These are phyloP conservation scores for Lapara coniferarum DNA, from an alignment of 2,888 invertebrate species.

Conservation along the genomic window DNA sequence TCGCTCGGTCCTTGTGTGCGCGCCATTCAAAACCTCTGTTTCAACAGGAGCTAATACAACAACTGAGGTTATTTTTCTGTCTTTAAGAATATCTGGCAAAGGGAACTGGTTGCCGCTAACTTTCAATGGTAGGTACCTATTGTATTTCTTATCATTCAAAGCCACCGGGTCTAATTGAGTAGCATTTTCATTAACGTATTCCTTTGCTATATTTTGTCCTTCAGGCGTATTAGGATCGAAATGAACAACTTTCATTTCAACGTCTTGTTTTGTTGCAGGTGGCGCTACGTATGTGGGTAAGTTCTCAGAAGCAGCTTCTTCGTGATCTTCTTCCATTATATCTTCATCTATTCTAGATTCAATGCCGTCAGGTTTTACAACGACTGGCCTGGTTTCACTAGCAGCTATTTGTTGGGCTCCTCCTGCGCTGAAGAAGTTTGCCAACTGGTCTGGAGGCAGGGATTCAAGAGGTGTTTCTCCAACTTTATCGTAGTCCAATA, in stretches of 20 bases:
- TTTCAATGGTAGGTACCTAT: constrained; percentile 92
- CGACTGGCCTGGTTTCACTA: constrained; percentile 87
- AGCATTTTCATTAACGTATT: constrained; percentile 88
- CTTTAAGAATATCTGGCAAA: constrained; percentile 89
- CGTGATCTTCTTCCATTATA: constrained; percentile 78
- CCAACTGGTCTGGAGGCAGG: constrained; percentile 92
- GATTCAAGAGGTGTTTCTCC: constrained; percentile 93
- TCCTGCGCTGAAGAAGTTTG: constrained; percentile 93
- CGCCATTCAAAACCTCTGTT: constrained; percentile 83
- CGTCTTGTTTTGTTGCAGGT: constrained; percentile 78
- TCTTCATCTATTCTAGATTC: constrained; percentile 76
- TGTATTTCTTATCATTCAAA: constrained; percentile 89
- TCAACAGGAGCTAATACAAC: constrained; percentile 93
- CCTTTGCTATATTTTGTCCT: constrained; percentile 87
- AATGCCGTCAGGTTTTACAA: constrained; percentile 85
- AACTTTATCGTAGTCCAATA: constrained; percentile 94
- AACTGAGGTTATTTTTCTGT: constrained; percentile 91
- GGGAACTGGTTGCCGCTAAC: constrained; percentile 94
- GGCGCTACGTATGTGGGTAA: constrained; percentile 68
- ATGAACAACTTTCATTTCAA: constrained; percentile 93
- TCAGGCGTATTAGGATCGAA: constrained; percentile 90
- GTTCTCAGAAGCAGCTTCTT: constrained; percentile 83
- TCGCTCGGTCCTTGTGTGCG: constrained; percentile 80
- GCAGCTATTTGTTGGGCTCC: constrained; percentile 88
- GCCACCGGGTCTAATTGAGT: constrained; percentile 90